A percentile compares a stretch with the other conserved stretches of the same genome.
Evolutionary conservation across 2,113 vertebrate species (phyloP).

Genomic region (Nematolebias whitei): DNA sequence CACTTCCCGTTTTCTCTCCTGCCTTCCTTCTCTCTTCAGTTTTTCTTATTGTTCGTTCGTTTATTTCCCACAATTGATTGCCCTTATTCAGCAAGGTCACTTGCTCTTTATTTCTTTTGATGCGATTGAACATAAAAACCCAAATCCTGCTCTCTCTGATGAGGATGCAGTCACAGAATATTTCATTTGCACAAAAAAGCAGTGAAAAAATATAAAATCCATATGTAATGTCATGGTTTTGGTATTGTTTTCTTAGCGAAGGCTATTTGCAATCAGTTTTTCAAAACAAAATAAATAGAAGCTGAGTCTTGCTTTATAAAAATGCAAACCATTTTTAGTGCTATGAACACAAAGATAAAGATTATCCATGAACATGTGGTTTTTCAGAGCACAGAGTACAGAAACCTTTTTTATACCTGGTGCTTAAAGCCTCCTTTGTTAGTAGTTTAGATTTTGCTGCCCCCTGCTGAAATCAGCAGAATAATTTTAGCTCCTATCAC

Average conservation of each 20-base stretch:
- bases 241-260: background rate
- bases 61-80: constrained; percentile 12
- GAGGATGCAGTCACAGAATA: background rate
- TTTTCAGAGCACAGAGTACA: constrained; percentile 4
- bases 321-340: background rate
- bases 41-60: constrained; percentile 13
- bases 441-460: constrained; percentile 68
- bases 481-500: constrained; percentile 1
- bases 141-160: background rate
- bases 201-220: no score
- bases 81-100: constrained; percentile 10
- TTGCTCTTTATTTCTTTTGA: constrained; percentile 3
- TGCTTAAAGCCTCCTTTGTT: constrained; percentile 17
- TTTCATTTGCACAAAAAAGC: background rate
- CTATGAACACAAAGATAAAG: background rate
- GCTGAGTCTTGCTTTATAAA: background rate
- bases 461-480: constrained; percentile 66
- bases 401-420: constrained; percentile 17
- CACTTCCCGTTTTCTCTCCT: constrained; percentile 32
- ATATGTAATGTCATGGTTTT: background rate
- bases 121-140: background rate
- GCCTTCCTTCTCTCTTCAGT: constrained; percentile 26
- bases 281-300: background rate
- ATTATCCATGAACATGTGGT: background rate
- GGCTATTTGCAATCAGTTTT: no score